These are phyloP conservation scores for Tragelaphus imberbis DNA, from an alignment of 2,113 vertebrate genomes.

Conservation along the genomic window DNA sequence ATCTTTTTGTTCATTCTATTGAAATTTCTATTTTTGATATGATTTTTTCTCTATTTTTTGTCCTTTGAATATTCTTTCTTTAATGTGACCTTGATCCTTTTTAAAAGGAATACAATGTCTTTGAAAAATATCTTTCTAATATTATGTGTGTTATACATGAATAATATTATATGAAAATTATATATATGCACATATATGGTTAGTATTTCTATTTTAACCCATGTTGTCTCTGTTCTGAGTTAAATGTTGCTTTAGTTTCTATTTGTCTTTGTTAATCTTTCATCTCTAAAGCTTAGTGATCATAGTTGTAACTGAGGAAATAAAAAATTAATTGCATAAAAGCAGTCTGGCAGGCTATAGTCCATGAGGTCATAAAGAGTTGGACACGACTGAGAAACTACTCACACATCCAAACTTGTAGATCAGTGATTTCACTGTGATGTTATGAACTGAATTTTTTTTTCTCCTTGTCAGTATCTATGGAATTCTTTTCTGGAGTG, in stretches of 20 bases:
- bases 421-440: neutral
- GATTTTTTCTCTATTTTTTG: neutral
- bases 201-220: neutral
- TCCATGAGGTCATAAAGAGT: neutral
- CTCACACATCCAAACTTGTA: neutral
- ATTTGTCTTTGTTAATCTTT: neutral
- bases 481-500: neutral
- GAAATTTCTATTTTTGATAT: neutral
- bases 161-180: neutral
- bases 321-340: neutral
- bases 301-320: neutral
- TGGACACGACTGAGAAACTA: neutral
- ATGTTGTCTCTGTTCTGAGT: neutral
- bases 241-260: neutral
- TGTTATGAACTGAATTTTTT: neutral
- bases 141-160: neutral
- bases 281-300: neutral
- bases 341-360: neutral
- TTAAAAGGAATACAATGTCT: neutral
- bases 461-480: accelerated
- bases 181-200: neutral
- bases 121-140: neutral
- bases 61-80: neutral
- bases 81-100: neutral
- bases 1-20: neutral